Conservation (phyloP, 2,113 vertebrate genomes). For the Ictidomys tridecemlineatus region DNA sequence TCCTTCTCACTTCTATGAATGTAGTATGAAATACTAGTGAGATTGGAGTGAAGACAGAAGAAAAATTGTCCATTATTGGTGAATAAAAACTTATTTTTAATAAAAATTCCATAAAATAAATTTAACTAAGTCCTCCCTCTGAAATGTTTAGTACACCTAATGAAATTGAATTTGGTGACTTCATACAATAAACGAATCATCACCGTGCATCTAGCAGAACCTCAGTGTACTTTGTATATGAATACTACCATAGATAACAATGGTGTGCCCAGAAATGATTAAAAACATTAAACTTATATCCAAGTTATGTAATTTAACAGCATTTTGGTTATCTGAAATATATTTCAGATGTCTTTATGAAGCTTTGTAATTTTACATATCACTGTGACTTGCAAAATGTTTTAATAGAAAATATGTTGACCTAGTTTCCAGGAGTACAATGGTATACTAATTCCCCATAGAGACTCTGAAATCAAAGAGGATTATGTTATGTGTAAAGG, state of each 20-base stretch:
- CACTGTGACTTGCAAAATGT: background rate
- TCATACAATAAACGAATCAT: background rate
- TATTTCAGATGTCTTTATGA: constrained; percentile 23
- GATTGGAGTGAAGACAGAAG: background rate
- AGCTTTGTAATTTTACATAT: background rate
- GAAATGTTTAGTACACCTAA: background rate
- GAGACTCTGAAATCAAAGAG: background rate
- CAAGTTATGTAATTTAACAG: background rate
- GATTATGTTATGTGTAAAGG: constrained; percentile 1
- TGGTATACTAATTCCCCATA: background rate
- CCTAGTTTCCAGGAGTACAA: background rate
- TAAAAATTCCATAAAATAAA: constrained; percentile 30
- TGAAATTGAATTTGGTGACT: background rate
- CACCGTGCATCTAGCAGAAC: background rate
- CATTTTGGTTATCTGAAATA: background rate
- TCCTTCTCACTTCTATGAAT: constrained; percentile 15
- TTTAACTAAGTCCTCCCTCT: background rate
- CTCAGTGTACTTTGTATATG: background rate
- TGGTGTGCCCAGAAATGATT: background rate
- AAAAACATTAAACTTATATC: background rate
- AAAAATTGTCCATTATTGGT: background rate
- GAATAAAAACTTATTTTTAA: constrained; percentile 37
- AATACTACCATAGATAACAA: background rate
- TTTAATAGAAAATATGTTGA: background rate
- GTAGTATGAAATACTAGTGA: background rate